Evolutionary conservation across 2,797 vertebrate species (phyloP), one percentile per base, ranked within the genome.

Genomic region (Betta splendens): DNA sequence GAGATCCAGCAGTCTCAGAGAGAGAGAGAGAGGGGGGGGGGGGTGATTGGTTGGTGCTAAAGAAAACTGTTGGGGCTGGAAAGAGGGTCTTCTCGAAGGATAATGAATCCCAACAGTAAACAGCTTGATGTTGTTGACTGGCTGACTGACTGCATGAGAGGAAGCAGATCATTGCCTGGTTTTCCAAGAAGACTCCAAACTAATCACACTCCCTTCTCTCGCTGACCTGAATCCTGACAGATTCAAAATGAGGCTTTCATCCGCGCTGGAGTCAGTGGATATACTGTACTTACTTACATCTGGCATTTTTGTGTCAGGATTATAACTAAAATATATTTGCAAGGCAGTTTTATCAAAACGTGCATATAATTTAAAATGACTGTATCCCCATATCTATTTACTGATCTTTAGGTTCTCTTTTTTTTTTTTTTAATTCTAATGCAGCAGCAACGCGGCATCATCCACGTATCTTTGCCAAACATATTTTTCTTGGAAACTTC

Each of bases 31-130:
- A 76, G 72, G 61, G 52, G 69, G 64, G 21, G 39, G 57, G 79
- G 71, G 65, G 73, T 85, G 85, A 87, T 85, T 89, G 81, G 83
- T 84, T 70, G 72, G 78, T 75, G 67, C 81, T 87, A 81, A 83
- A 83, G 78, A 60, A 82, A 75, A 83, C 64, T 74, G 78, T 64
- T 73, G 81, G 68, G 69, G 74, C 80, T 74, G 71, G 51, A 68
- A 37, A 69, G 66, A 75, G 70, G 45, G 52, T 83, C 75, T 62
- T 69, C 63, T 58, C 16, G 75, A 79, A 69, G 69, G 72, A 87
- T 89, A 89, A 89, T 86, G 75, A 87, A 85, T 69, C 67, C 69
- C 55, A 63, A 72, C 46, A 74, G 85, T 88, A 90, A 91, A 92
- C 85, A 86, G 79, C 77, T 83, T 87, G 85, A 85, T 87, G 86